Evolutionary conservation across 2,888 invertebrate species (phyloP).

Genomic region (Ornithoptera alexandrae): DNA sequence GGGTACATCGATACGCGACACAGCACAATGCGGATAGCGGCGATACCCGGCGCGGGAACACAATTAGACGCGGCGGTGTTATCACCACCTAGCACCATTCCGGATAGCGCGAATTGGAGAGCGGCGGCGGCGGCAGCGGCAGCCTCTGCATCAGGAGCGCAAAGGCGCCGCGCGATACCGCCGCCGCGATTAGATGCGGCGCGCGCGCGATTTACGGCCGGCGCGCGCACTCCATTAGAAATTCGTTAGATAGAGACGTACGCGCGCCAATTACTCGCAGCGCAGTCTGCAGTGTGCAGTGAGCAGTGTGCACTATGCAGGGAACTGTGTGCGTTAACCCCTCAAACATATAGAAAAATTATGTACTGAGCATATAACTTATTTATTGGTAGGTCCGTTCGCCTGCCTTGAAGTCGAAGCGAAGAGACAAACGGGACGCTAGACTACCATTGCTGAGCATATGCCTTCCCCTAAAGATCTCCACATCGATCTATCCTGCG

Average conservation of each 20-base stretch:
- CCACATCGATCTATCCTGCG: too few species aligned
- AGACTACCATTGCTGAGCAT: too few species aligned
- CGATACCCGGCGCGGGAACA: slow-evolving; percentile 22
- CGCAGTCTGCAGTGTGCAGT: background rate
- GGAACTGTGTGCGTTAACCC: too few species aligned
- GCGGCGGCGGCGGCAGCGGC: slow-evolving; percentile 43
- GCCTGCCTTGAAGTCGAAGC: too few species aligned
- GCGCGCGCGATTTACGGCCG: slow-evolving; percentile 69
- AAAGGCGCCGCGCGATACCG: slow-evolving; percentile 77
- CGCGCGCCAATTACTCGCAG: slow-evolving; percentile 67
- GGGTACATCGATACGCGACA: slow-evolving; percentile 17
- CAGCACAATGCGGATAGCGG: slow-evolving; percentile 20
- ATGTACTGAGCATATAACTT: too few species aligned
- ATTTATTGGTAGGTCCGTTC: too few species aligned
- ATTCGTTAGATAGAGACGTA: slow-evolving; percentile 78
- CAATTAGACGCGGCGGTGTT: slow-evolving; percentile 41
- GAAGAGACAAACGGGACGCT: too few species aligned
- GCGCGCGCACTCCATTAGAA: slow-evolving; percentile 74
- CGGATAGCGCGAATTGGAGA: slow-evolving; percentile 53
- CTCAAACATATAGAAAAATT: too few species aligned
- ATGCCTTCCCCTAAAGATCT: too few species aligned
- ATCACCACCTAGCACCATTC: slow-evolving; percentile 54
- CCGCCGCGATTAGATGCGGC: slow-evolving; percentile 69
- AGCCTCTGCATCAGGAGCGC: slow-evolving; percentile 66
- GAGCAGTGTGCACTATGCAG: too few species aligned